Conservation (phyloP, 2,888 invertebrate genomes). For the Torymus texanus region DNA sequence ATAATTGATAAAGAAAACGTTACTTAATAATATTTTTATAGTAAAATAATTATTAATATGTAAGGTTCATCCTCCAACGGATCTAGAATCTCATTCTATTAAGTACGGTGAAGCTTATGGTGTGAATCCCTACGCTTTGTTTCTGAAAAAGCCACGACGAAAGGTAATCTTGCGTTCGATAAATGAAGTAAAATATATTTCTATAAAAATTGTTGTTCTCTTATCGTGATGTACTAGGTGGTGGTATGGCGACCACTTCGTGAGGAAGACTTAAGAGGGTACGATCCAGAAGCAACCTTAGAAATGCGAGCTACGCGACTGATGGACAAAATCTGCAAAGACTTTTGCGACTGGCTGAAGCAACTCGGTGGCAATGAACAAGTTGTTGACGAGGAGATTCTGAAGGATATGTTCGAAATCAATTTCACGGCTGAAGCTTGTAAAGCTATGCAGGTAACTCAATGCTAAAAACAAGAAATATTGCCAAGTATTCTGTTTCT, state of each 20-base stretch:
- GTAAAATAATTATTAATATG: too few species aligned
- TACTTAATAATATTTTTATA: too few species aligned
- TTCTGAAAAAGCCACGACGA: slow-evolving; percentile 67
- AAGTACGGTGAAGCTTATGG: slow-evolving; percentile 35
- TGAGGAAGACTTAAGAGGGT: slow-evolving; percentile 66
- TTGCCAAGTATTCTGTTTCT: too few species aligned
- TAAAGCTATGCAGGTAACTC: slow-evolving; percentile 67
- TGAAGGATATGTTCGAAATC: slow-evolving; percentile 79
- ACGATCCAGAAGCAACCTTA: slow-evolving; percentile 70
- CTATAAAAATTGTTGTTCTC: not conserved
- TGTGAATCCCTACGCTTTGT: slow-evolving; percentile 67
- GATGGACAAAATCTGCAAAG: slow-evolving; percentile 75
- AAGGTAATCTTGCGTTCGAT: slow-evolving; percentile 61
- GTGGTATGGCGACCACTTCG: slow-evolving; percentile 69
- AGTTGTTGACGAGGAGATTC: slow-evolving; percentile 76
- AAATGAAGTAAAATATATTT: not conserved
- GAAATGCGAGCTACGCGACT: slow-evolving; percentile 66
- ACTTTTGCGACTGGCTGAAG: slow-evolving; percentile 79
- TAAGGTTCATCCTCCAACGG: slow-evolving; percentile 68
- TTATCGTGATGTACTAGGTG: slow-evolving; percentile 59
- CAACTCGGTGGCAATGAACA: slow-evolving; percentile 76
- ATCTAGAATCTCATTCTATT: slow-evolving; percentile 43
- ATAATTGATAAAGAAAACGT: not conserved
- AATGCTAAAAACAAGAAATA: too few species aligned
- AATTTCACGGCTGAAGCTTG: slow-evolving; percentile 70